Conservation (phyloP, 1,140 invertebrate species). For the Heliothis virescens region DNA sequence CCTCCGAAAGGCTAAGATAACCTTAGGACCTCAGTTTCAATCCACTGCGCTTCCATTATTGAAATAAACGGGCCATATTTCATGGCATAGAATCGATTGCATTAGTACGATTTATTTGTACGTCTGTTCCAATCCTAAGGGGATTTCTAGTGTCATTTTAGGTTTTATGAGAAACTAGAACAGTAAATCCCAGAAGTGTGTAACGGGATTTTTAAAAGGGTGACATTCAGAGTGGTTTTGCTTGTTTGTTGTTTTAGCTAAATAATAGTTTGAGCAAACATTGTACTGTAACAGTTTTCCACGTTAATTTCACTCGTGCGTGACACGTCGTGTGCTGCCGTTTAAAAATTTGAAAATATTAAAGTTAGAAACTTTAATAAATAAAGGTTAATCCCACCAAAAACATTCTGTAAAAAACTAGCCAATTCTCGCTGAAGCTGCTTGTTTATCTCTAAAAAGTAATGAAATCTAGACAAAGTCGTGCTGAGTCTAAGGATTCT, state of each 20-base stretch:
- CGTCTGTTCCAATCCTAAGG: background rate
- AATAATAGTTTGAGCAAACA: background rate
- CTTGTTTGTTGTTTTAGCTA: conserved; percentile 5
- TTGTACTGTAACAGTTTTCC: background rate
- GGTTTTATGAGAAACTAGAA: conserved; percentile 2
- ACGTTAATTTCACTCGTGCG: no score
- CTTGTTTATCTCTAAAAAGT: no score
- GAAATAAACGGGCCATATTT: conserved; percentile 28
- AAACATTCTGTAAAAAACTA: no score
- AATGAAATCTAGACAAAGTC: no score
- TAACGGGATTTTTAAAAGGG: conserved; percentile 9
- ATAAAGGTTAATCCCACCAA: no score
- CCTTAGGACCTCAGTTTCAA: background rate
- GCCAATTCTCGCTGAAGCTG: no score
- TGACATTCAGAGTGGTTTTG: background rate
- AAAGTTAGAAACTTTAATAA: no score
- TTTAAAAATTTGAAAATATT: no score
- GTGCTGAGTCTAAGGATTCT: no score
- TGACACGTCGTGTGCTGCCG: no score
- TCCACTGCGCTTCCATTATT: background rate
- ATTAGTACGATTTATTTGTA: conserved; percentile 16
- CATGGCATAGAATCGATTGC: conserved; percentile 13
- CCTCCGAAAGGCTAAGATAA: conserved; percentile 2
- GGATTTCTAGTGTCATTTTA: conserved; percentile 19
- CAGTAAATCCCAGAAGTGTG: conserved; percentile 3